These are phyloP conservation scores for Drosophila bunnanda DNA, from an alignment of 2,888 invertebrate species.

Conservation along the genomic window DNA sequence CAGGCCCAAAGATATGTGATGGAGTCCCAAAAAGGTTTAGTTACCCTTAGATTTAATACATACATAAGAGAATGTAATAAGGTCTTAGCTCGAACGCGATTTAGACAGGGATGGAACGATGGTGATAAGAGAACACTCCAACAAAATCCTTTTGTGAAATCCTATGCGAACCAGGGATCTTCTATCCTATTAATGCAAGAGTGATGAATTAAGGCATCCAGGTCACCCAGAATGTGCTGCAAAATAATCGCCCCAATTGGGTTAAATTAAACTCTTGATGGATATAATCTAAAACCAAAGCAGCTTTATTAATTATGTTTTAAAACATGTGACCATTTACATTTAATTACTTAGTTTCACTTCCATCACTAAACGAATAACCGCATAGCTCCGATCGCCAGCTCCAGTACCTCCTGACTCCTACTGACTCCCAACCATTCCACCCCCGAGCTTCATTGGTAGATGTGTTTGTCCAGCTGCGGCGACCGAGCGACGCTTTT, in stretches of 20 bases:
- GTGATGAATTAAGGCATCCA: too few relatives aligned
- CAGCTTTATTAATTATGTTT: conserved; percentile 47
- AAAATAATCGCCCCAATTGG: too few relatives aligned
- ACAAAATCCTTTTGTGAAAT: too few relatives aligned
- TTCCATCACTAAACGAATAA: conserved; percentile 44
- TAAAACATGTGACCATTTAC: conserved; percentile 54
- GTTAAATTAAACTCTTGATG: background rate
- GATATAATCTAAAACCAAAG: conserved; percentile 50
- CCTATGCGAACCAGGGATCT: too few relatives aligned
- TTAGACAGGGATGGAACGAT: background rate
- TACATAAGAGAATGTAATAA: too few relatives aligned
- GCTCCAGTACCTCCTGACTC: conserved; percentile 2
- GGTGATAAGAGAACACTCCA: too few relatives aligned
- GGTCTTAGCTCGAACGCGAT: background rate
- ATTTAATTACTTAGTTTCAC: conserved; percentile 42
- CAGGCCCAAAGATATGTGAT: conserved; percentile 2
- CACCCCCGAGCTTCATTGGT: background rate
- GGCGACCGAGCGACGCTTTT: conserved; percentile 19
- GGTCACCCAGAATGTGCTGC: background rate
- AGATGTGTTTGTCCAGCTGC: conserved; percentile 7
- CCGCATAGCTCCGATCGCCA: conserved; percentile 25
- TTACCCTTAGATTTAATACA: too few relatives aligned
- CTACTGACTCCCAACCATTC: conserved; percentile 7
- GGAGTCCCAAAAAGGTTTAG: background rate
- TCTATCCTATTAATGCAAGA: too few relatives aligned